Evolutionary conservation across 2,888 invertebrate species (phyloP), one percentile per base, ranked within the genome.

Genomic region (Caenorhabditis macrosperma): DNA sequence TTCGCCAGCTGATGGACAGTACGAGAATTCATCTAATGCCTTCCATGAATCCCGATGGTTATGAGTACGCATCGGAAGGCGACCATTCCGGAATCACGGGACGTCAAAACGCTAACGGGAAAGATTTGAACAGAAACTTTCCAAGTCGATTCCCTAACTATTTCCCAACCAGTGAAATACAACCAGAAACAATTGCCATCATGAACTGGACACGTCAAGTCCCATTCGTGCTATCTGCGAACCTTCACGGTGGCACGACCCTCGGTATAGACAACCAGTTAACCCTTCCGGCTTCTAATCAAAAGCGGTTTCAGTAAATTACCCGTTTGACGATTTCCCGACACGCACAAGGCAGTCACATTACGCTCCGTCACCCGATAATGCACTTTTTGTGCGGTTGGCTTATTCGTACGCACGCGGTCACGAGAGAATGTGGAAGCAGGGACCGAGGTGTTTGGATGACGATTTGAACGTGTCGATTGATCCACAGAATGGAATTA

Each of bases 21-120:
- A 95, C 96, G 0, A 93, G 97, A 84, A 94, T 99, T 67, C 97
- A 98, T 91, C 93, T 99, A 64, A 93, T 99, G 93, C 97, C 97
- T 0, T 95, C 95, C 83, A 96, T 99, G 96, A 99, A 99, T 92
- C 99, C 98, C 0, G 98, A 97, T 91, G 96, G 98, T n/a, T 84
- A 84, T 46, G 84, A 84, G 26, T 26, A 67, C 5, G 78, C 82
- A 0, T 24, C 35, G 1, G 83, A 82, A 54, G 85, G 86, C 15
- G 86, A 85, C 46, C 78, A 80, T 33, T 35, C 68, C 10, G 82
- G 85, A 15, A 44, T 81, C 2, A 57, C 57, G 0, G 86, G 85
- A 17, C 59, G 86, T 1, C 41, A 50, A 86, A 97, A 97, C 92
- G 94, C 94, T 0, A 94, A 94, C 75, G 93, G 93, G 60, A 92